Evolutionary conservation across 2,113 vertebrate species (phyloP).

Genomic region (Megaceryle maxima): DNA sequence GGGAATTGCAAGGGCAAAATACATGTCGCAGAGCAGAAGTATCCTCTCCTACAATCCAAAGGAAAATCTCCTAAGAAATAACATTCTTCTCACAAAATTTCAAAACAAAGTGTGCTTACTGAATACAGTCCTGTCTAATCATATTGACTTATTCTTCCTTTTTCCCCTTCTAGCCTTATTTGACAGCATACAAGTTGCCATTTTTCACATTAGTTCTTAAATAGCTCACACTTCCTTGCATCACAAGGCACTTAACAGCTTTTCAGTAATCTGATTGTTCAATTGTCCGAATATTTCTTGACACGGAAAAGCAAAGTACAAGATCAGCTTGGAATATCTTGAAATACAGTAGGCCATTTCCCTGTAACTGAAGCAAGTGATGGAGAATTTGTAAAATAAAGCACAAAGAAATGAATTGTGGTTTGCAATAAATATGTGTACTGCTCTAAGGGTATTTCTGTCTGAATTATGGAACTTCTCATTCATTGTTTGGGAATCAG

Average conservation of each 20-base stretch:
- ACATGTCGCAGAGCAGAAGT: background rate
- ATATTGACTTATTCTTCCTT: conserved; percentile 15
- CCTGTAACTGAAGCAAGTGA: conserved; percentile 13
- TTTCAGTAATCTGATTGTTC: conserved; percentile 46
- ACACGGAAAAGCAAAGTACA: background rate
- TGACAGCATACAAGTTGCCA: background rate
- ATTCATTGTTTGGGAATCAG: background rate
- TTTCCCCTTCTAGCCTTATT: background rate
- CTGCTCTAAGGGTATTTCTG: conserved; percentile 9
- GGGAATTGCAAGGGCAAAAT: background rate
- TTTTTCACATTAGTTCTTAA: conserved; percentile 41
- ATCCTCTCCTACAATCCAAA: background rate
- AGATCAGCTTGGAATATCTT: background rate
- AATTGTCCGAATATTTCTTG: conserved; percentile 40
- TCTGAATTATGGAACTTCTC: background rate
- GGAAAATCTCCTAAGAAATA: background rate
- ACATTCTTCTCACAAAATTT: background rate
- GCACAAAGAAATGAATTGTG: background rate
- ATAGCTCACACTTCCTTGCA: background rate
- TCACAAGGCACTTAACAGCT: conserved; percentile 1
- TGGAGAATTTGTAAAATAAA: conserved; percentile 57
- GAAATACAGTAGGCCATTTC: conserved; percentile 37
- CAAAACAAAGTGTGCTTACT: background rate
- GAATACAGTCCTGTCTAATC: background rate
- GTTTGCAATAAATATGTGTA: background rate